Evolutionary conservation across 2,888 invertebrate genomes (phyloP), one percentile per base, ranked within the genome.

Genomic region (Operophtera brumata): DNA sequence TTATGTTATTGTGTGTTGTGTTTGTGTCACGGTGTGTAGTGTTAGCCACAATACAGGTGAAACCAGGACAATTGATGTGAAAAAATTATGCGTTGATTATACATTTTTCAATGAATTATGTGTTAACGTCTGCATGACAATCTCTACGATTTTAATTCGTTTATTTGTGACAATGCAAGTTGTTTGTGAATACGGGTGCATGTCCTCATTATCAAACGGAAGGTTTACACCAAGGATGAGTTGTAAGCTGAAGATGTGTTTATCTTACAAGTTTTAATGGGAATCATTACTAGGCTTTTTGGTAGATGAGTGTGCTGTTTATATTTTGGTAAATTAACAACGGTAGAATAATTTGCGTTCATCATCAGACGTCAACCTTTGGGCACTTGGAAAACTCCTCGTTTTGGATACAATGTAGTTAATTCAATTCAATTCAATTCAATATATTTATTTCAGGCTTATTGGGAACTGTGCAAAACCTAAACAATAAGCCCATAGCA

Each of bases 251-350:
- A 57, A 61, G 57, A 53, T 55, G 59, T 59, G 74, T 78, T 82
- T 82, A 84, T 83, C 82, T 78, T 73, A 72, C 70, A 74, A 79
- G 76, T 82, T 82, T 82, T 80, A 80, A 82, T 78, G 78, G 69
- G 14, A 45, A 52, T 46, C 57, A 54, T 57, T 54, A 53, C 40
- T 30, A 30, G 47, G 47, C 53, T 54, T 40, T 57, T 47, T 30
- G 43, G 46, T 36, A 44, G 44, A 54, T 54, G 46, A 28, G 25
- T 20, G 9, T 8, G 28, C 26, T 37, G 46, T 46, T 37, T 28
- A 36, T 20, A 9, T 11, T 34, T 30, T 1, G 7, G 30, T 30
- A 7, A 30, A 9, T 30, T 7, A 9, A 9, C 9, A 28, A 28
- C 4, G 28, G 30, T 30, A 30, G 28, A 20, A 20, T 20, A 4